Conservation (phyloP, 2,797 vertebrate species). For the Labeo calbasu region DNA sequence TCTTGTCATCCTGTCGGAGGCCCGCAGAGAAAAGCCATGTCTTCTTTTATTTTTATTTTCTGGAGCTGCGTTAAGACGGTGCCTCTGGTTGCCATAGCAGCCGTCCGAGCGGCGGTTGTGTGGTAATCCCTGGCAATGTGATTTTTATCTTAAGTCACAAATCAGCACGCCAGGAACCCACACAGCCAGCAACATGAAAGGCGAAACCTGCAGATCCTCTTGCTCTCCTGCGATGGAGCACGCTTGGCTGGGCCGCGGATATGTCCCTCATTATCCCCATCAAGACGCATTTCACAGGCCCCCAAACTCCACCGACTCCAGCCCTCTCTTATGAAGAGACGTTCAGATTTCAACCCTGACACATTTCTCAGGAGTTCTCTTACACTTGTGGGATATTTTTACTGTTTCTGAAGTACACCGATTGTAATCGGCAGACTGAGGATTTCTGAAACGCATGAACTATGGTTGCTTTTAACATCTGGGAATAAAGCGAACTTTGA, state of each 20-base stretch:
- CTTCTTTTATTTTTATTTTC: slow-evolving; percentile 55
- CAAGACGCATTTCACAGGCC: slow-evolving; percentile 79
- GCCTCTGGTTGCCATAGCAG: slow-evolving; percentile 80
- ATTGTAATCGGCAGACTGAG: background rate
- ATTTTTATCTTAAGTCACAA: slow-evolving; percentile 99
- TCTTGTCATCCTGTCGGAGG: slow-evolving; percentile 8
- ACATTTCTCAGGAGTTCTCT: slow-evolving; percentile 33
- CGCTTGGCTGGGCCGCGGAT: slow-evolving; percentile 76
- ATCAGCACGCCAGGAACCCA: slow-evolving; percentile 99
- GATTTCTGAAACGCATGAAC: slow-evolving; percentile 4
- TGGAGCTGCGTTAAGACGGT: slow-evolving; percentile 38
- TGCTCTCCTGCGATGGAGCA: slow-evolving; percentile 67
- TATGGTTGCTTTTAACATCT: slow-evolving; percentile 10
- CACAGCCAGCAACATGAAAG: slow-evolving; percentile 90
- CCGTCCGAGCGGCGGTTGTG: slow-evolving; percentile 87
- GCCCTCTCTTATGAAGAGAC: slow-evolving; percentile 38
- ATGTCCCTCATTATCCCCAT: slow-evolving; percentile 83
- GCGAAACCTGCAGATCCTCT: slow-evolving; percentile 65
- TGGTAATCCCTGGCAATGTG: slow-evolving; percentile 99
- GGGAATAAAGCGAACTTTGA: background rate
- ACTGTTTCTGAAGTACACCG: background rate
- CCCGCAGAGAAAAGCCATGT: slow-evolving; percentile 48
- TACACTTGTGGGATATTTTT: slow-evolving; percentile 9
- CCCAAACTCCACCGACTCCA: slow-evolving; percentile 57
- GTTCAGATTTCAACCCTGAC: slow-evolving; percentile 21